A percentile compares a stretch with the other conserved stretches of the same genome.
Conservation (phyloP, 1,140 invertebrate genomes). For the Drosophila rhopaloa region DNA sequence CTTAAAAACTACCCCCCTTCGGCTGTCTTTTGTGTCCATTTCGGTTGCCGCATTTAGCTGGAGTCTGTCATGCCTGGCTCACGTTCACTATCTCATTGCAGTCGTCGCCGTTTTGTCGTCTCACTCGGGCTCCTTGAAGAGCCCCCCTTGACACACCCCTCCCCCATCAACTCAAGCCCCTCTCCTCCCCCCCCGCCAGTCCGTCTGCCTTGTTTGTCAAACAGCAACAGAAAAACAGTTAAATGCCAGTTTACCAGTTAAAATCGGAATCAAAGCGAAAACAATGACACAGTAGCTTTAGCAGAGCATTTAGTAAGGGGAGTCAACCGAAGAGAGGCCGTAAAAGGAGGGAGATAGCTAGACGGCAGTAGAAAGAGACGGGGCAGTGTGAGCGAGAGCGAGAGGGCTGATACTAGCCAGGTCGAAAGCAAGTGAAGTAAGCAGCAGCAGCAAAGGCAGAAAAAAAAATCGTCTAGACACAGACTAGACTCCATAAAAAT, state of each 20-base stretch:
- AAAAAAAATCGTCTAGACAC: constrained; percentile 84
- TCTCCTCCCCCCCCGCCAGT: constrained; percentile 10
- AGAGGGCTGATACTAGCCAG: constrained; percentile 47
- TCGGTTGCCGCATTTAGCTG: constrained; percentile 48
- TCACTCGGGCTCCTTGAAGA: constrained; percentile 20
- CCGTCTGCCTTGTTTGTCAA: constrained; percentile 81
- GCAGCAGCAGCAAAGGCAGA: constrained; percentile 44
- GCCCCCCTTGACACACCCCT: too few relatives aligned
- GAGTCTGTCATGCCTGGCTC: constrained; percentile 57
- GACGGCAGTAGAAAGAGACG: constrained; percentile 13
- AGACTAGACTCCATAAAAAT: constrained; percentile 85
- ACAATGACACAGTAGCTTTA: constrained; percentile 79
- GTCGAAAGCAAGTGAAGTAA: constrained; percentile 66
- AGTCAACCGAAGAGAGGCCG: constrained; percentile 16
- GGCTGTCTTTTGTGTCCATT: constrained; percentile 44
- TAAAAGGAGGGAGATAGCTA: constrained; percentile 14
- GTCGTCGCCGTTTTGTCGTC: constrained; percentile 33
- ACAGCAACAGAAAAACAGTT: constrained; percentile 83
- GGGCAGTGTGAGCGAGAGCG: constrained; percentile 9
- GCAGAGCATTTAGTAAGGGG: constrained; percentile 47
- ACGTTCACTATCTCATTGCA: constrained; percentile 59
- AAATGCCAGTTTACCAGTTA: constrained; percentile 83
- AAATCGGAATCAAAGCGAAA: constrained; percentile 83
- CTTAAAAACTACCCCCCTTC: not conserved
- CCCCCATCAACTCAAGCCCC: not conserved